phyloP scores from a whole-genome alignment of 2,797 vertebrate genomes.

The Paramormyrops hopkinsi region DNA sequence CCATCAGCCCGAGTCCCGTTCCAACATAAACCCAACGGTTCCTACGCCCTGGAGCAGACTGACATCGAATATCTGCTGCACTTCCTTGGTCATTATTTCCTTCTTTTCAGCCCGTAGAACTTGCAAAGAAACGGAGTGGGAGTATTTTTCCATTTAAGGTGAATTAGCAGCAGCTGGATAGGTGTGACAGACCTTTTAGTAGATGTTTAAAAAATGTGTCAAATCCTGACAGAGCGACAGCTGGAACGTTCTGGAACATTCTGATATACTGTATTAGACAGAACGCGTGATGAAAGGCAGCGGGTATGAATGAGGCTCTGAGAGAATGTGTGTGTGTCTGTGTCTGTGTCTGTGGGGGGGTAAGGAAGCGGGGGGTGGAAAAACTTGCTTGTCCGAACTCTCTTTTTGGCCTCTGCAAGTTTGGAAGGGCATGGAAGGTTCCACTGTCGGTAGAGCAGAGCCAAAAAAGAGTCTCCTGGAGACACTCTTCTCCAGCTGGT shows the following conservation, averaged over 20 bases:
- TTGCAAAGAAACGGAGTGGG: constrained; percentile 23
- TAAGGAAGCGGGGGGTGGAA: not conserved
- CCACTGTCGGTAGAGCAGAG: not conserved
- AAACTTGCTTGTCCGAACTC: constrained; percentile 16
- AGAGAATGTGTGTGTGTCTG: constrained; percentile 22
- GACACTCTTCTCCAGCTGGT: not conserved
- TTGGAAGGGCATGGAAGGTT: not conserved
- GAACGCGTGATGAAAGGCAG: constrained; percentile 23
- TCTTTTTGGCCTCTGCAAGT: constrained; percentile 26
- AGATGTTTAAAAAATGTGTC: constrained; percentile 43
- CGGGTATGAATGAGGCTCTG: constrained; percentile 31
- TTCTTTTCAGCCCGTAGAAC: not conserved
- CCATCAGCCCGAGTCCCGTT: not conserved
- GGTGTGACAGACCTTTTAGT: constrained; percentile 36
- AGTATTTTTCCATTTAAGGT: constrained; percentile 34
- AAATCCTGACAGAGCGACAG: constrained; percentile 35
- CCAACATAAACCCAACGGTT: constrained; percentile 9
- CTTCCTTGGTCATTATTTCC: not conserved
- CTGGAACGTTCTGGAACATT: constrained; percentile 35
- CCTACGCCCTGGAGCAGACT: constrained; percentile 12
- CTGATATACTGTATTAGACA: constrained; percentile 33
- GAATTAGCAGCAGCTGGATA: constrained; percentile 35
- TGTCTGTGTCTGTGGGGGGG: constrained; percentile 7
- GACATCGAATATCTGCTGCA: not conserved
- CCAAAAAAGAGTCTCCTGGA: not conserved